Percentiles rank a stretch among this genome's conserved stretches.
Evolutionary conservation across 1,140 invertebrate genomes (phyloP).

Genomic region (Ostrea denselamellosa): DNA sequence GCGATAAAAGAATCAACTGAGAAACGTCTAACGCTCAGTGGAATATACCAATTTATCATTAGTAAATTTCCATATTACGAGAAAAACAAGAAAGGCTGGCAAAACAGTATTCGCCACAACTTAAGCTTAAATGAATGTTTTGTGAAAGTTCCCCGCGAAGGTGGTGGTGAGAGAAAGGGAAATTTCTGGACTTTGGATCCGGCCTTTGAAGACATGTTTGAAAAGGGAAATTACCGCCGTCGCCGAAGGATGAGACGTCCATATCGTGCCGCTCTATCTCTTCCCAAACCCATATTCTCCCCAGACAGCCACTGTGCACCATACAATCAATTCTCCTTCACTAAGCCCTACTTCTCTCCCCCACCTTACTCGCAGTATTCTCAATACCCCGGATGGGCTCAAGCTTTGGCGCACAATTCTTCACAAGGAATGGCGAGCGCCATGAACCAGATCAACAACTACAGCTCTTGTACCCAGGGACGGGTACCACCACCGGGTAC

Average conservation of each 20-base stretch:
- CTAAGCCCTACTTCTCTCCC: conserved; percentile 72
- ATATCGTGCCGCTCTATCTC: conserved; percentile 72
- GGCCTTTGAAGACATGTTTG: conserved; percentile 78
- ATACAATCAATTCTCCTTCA: conserved; percentile 72
- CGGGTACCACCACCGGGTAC: conserved; percentile 64
- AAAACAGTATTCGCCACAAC: conserved; percentile 78
- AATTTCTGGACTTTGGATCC: conserved; percentile 79
- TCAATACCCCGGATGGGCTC: conserved; percentile 70
- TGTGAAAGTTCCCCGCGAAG: conserved; percentile 77
- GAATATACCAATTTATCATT: conserved; percentile 78
- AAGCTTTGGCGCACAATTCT: conserved; percentile 62
- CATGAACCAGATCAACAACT: conserved; percentile 67
- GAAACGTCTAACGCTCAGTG: conserved; percentile 80
- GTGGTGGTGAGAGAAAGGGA: conserved; percentile 76
- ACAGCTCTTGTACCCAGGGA: conserved; percentile 68
- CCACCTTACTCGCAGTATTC: conserved; percentile 73
- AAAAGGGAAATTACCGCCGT: conserved; percentile 77
- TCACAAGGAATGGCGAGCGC: conserved; percentile 51
- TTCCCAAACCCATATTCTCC: conserved; percentile 73
- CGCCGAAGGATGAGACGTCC: conserved; percentile 75
- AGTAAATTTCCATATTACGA: conserved; percentile 78
- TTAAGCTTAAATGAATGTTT: conserved; percentile 79
- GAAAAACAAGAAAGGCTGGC: conserved; percentile 78
- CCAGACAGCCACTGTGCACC: conserved; percentile 66
- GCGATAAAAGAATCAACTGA: conserved; percentile 82